Evolutionary conservation across 2,113 vertebrate genomes (phyloP).

Genomic region (Tragelaphus strepsiceros): DNA sequence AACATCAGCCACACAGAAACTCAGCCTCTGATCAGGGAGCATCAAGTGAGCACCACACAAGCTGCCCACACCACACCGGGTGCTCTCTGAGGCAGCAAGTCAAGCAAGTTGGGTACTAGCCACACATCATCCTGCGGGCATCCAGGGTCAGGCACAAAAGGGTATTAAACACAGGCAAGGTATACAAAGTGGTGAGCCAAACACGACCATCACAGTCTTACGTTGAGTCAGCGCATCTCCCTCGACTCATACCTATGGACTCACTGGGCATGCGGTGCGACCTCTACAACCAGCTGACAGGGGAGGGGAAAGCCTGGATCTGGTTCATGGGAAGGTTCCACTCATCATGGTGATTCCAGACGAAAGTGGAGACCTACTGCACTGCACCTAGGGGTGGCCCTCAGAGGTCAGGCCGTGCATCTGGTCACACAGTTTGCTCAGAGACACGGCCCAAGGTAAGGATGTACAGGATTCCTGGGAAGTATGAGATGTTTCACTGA

Average conservation of each 20-base stretch:
- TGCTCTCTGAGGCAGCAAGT: neutral
- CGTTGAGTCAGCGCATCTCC: neutral
- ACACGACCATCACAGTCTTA: fast-evolving
- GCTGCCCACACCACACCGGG: neutral
- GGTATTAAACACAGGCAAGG: neutral
- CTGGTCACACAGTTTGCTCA: neutral
- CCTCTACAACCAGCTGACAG: neutral
- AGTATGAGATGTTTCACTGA: neutral
- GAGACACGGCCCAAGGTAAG: neutral
- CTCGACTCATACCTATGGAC: neutral
- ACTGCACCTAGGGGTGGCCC: neutral
- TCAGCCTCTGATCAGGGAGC: neutral
- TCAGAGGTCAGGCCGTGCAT: neutral
- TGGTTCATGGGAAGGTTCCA: neutral
- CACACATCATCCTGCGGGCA: too few species aligned
- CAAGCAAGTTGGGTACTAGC: neutral
- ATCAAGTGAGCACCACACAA: neutral
- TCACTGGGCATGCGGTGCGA: neutral
- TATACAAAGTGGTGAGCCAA: neutral
- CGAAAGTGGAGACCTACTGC: neutral
- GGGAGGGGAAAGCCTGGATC: neutral
- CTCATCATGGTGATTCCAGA: neutral
- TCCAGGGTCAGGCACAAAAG: neutral
- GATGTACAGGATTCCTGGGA: neutral
- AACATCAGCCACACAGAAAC: neutral